phyloP scores from a whole-genome alignment of 2,797 vertebrate species.

The Cyclopterus lumpus region DNA sequence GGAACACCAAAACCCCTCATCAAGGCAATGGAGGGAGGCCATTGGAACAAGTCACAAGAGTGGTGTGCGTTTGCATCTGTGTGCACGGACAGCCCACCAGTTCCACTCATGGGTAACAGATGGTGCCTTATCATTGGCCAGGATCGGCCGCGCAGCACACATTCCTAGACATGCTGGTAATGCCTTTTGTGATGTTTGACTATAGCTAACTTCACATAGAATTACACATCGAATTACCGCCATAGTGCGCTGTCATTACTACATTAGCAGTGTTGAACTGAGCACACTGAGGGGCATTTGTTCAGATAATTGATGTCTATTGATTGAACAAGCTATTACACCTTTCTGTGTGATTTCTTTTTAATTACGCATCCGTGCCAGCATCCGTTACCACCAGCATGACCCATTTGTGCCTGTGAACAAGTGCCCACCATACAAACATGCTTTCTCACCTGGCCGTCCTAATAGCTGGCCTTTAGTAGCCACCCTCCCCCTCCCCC shows the following conservation, averaged over 20 bases:
- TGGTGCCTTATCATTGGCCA: slow-evolving; percentile 83
- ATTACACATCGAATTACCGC: slow-evolving; percentile 71
- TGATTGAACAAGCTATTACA: slow-evolving; percentile 50
- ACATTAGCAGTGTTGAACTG: slow-evolving; percentile 26
- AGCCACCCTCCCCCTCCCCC: slow-evolving; percentile 31
- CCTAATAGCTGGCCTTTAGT: slow-evolving; percentile 60
- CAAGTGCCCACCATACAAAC: slow-evolving; percentile 7
- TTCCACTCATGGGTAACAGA: slow-evolving; percentile 81
- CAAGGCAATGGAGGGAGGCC: slow-evolving; percentile 51
- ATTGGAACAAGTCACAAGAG: slow-evolving; percentile 65
- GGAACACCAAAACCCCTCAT: slow-evolving; percentile 62
- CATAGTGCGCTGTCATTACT: slow-evolving; percentile 38
- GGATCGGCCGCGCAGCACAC: slow-evolving; percentile 74
- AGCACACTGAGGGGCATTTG: slow-evolving; percentile 16
- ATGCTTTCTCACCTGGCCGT: slow-evolving; percentile 54
- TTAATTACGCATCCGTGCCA: slow-evolving; percentile 34
- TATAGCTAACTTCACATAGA: slow-evolving; percentile 76
- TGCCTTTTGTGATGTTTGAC: slow-evolving; percentile 77
- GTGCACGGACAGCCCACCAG: slow-evolving; percentile 59
- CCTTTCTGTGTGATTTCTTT: slow-evolving; percentile 37
- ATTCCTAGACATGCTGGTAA: slow-evolving; percentile 87
- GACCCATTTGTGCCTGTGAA: slow-evolving; percentile 18
- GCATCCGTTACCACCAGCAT: neutral
- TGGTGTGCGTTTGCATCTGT: slow-evolving; percentile 55
- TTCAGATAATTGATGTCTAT: slow-evolving; percentile 46